phyloP scores from a whole-genome alignment of 1,140 invertebrate species.

The Hycleus cichorii region DNA sequence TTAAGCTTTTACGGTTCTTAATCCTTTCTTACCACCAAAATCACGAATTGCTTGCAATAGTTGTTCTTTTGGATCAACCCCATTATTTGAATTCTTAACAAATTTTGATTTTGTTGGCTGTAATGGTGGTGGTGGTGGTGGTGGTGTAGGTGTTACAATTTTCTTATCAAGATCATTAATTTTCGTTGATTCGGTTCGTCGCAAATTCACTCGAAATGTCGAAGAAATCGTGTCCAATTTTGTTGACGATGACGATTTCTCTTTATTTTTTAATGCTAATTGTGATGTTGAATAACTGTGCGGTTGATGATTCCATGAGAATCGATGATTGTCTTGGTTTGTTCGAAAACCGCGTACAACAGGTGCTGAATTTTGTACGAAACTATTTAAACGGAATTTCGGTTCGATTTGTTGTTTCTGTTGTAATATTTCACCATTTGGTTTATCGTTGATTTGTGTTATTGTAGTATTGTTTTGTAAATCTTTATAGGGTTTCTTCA shows the following conservation, averaged over 20 bases:
- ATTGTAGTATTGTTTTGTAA: constrained; percentile 14
- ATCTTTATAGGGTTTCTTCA: constrained; percentile 39
- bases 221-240: too few species aligned
- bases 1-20: constrained; percentile 47
- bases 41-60: constrained; percentile 65
- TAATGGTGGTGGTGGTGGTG: constrained; percentile 43
- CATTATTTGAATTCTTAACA: constrained; percentile 23
- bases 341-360: constrained; percentile 36
- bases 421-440: neutral
- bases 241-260: too few species aligned
- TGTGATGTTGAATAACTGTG: constrained; percentile 16
- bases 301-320: constrained; percentile 23
- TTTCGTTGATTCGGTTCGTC: constrained; percentile 31
- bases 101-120: constrained; percentile 22
- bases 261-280: too few species aligned
- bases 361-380: constrained; percentile 22
- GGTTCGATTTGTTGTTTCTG: constrained; percentile 11
- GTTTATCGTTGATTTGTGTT: neutral
- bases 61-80: constrained; percentile 52
- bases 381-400: constrained; percentile 31
- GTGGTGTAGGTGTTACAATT: constrained; percentile 32
- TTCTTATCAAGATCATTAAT: neutral
- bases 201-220: constrained; percentile 31
- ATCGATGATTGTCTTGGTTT: constrained; percentile 13
- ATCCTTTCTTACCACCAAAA: constrained; percentile 53